phyloP scores from a whole-genome alignment of 1,140 invertebrate species.

The Zaprionus vittiger region DNA sequence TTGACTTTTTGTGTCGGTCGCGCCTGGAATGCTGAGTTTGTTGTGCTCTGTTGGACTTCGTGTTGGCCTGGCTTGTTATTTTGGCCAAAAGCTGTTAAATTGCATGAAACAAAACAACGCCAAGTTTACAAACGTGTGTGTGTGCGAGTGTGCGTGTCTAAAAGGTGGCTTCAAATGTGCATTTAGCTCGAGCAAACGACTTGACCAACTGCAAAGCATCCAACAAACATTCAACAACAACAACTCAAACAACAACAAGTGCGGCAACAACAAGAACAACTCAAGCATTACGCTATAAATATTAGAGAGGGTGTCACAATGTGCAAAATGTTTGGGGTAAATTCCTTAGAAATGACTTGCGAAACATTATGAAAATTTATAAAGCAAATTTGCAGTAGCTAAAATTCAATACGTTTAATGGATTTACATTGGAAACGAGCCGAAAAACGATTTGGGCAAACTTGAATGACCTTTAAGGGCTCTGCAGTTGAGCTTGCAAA shows the following conservation, averaged over 20 bases:
- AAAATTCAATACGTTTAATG: not conserved
- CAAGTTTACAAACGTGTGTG: slow-evolving; percentile 5
- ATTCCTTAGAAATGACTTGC: slow-evolving; percentile 45
- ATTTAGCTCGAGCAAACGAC: slow-evolving; percentile 33
- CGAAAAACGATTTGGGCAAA: not conserved
- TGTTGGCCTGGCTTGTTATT: slow-evolving; percentile 71
- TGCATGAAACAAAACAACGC: slow-evolving; percentile 73
- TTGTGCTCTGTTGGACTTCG: slow-evolving; percentile 27
- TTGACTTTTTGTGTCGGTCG: slow-evolving; percentile 75
- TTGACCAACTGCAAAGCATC: slow-evolving; percentile 40
- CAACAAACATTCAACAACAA: slow-evolving; percentile 6
- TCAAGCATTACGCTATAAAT: slow-evolving; percentile 58
- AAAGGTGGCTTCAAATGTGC: slow-evolving; percentile 50
- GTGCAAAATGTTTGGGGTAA: slow-evolving; percentile 57
- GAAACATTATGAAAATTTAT: not conserved
- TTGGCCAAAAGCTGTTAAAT: slow-evolving; percentile 82
- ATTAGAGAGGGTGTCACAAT: slow-evolving; percentile 67
- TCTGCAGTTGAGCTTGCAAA: not conserved
- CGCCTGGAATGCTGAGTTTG: slow-evolving; percentile 59
- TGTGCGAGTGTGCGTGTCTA: slow-evolving; percentile 14
- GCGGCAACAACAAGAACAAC: slow-evolving; percentile 9
- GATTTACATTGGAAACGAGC: not conserved
- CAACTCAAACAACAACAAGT: slow-evolving; percentile 17
- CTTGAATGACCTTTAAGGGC: not conserved
- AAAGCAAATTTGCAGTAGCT: not conserved